Evolutionary conservation across 2,113 vertebrate species (phyloP), one percentile per base, ranked within the genome.

Genomic region (Tragelaphus imberbis): DNA sequence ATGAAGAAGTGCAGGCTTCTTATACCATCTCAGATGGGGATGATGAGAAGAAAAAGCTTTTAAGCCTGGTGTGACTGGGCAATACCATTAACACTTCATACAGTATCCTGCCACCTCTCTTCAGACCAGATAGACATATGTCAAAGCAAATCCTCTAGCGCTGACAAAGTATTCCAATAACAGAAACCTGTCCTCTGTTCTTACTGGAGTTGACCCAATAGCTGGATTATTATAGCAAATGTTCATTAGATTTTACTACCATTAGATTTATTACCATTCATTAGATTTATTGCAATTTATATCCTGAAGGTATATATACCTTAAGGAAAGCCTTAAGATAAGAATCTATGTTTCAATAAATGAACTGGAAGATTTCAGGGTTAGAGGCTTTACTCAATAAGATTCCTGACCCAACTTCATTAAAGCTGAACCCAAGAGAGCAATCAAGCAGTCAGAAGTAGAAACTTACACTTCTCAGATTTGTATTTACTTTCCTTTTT

Each of bases 291-390:
- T 77, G 36, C 71, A 58, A 33, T 14, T n/a, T 49, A 2, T 12
- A 79, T 75, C 10, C 15, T 92, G 53, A 95, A 33, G 27, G 40
- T 65, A 90, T 95, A 96, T 44, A 44, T 44, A 44, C 1, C 44
- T 44, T 44, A 17, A n/a, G 55, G 61, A 56, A 3, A 61, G 15
- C 5, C 16, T n/a, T 65, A 59, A 93, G 84, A 95, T 2, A 58
- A 56, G 1, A 61, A 49, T 56, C 84, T 47, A 92, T 96, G 71
- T 97, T 98, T 97, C 97, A 91, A 65, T 93, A 97, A 91, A 97
- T 96, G 65, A 88, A 80, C 36, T 51, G 27, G 95, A 88, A 87
- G 3, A 51, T 47, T 68, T 95, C 51, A 86, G 30, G 59, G 65
- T 96, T 87, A 94, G 53, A 89, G 3, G 7, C 15, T 89, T 93